A percentile compares a stretch with the other conserved stretches of the same genome.
Evolutionary conservation across 2,888 invertebrate genomes (phyloP).

Genomic region (Leptopilina drosophilae): DNA sequence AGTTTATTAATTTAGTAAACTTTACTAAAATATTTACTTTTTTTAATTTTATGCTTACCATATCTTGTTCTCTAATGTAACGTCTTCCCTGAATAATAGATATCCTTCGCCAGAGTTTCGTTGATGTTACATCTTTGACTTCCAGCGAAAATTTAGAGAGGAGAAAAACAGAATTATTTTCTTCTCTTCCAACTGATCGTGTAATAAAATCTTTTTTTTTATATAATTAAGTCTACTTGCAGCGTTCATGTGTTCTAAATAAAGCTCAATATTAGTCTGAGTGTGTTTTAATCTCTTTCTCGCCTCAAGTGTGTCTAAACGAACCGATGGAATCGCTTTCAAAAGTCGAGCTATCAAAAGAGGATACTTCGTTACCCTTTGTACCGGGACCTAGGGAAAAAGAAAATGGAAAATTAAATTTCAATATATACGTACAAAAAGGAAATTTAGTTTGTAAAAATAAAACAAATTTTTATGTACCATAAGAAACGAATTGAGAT

Average conservation of each 20-base stretch:
- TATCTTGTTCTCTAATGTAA: slow-evolving; percentile 90
- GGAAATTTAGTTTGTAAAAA: neutral
- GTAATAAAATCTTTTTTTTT: no score
- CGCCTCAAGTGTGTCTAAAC: slow-evolving; percentile 86
- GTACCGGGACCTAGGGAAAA: slow-evolving; percentile 88
- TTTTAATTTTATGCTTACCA: slow-evolving; percentile 92
- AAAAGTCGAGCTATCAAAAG: slow-evolving; percentile 91
- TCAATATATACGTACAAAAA: neutral
- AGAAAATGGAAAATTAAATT: slow-evolving; percentile 15
- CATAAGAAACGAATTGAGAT: slow-evolving; percentile 98
- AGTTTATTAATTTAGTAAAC: neutral
- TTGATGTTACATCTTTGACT: slow-evolving; percentile 92
- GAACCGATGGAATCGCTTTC: slow-evolving; percentile 88
- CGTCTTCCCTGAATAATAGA: slow-evolving; percentile 86
- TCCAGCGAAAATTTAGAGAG: slow-evolving; percentile 78
- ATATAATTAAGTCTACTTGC: slow-evolving; percentile 70
- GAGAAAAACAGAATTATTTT: neutral
- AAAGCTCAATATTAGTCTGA: slow-evolving; percentile 94
- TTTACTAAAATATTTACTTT: slow-evolving; percentile 78
- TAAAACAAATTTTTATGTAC: slow-evolving; percentile 77
- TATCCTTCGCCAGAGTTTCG: slow-evolving; percentile 92
- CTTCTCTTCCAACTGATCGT: neutral
- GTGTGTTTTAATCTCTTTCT: slow-evolving; percentile 91
- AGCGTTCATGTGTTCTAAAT: slow-evolving; percentile 95
- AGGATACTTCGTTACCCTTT: slow-evolving; percentile 97